These are phyloP conservation scores for Liparis tanakae DNA, from an alignment of 2,797 vertebrate genomes.

Conservation along the genomic window DNA sequence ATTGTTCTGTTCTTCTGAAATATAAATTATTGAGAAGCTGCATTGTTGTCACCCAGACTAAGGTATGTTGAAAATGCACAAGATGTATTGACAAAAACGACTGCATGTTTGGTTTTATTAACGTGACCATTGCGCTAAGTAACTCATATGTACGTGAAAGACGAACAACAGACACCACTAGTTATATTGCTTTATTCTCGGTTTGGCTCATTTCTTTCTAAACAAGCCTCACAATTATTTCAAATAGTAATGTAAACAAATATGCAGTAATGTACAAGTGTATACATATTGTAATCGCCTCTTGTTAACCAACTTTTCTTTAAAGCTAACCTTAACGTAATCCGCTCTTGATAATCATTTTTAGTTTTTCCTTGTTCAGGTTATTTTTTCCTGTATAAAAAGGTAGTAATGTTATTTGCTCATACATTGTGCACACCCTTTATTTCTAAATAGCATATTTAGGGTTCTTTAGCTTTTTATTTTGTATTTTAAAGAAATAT, in stretches of 20 bases:
- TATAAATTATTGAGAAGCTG: not conserved
- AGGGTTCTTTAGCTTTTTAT: not conserved
- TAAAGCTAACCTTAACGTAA: too few species aligned
- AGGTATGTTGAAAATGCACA: too few species aligned
- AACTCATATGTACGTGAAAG: too few species aligned
- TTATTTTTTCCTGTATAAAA: not conserved
- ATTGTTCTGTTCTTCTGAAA: not conserved
- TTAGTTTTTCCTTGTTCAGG: not conserved
- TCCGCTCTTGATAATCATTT: not conserved
- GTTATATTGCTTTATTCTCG: not conserved
- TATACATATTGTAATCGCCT: too few species aligned
- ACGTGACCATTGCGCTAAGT: not conserved
- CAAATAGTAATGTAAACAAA: too few species aligned
- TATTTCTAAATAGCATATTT: too few species aligned
- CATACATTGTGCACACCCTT: rapidly evolving
- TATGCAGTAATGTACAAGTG: not conserved
- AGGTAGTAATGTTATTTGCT: rapidly evolving
- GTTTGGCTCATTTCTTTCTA: not conserved
- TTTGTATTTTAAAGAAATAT: not conserved
- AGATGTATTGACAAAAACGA: not conserved
- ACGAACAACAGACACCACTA: too few species aligned
- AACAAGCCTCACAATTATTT: not conserved
- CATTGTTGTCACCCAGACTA: not conserved
- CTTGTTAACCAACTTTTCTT: too few species aligned
- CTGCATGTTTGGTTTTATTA: too few species aligned